Evolutionary conservation across 1,140 invertebrate species (phyloP).

Genomic region (Drosophila malerkotliana): DNA sequence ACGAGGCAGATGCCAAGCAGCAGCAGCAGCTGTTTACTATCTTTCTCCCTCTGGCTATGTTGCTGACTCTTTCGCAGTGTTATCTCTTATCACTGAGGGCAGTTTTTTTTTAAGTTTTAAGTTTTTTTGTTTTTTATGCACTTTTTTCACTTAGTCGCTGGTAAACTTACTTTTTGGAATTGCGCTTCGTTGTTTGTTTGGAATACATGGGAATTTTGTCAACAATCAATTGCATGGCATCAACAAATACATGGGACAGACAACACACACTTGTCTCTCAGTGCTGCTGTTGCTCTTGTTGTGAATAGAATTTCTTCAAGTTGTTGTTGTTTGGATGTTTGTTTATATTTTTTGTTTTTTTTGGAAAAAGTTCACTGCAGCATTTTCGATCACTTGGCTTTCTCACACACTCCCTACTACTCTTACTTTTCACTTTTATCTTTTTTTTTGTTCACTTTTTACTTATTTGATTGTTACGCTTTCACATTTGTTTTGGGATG

Average conservation of each 20-base stretch:
- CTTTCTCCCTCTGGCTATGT: conserved; percentile 6
- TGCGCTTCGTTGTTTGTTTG: conserved; percentile 84
- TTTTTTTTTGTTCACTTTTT: conserved; percentile 47
- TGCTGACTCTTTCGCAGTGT: conserved; percentile 50
- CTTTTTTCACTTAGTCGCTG: conserved; percentile 39
- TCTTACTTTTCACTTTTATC: conserved; percentile 49
- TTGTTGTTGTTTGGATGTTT: conserved; percentile 41
- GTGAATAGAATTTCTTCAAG: conserved; percentile 1
- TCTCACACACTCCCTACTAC: conserved; percentile 4
- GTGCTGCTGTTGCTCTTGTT: conserved; percentile 41
- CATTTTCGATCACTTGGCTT: conserved; percentile 40
- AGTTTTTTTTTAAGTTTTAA: conserved; percentile 2
- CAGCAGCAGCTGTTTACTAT: conserved; percentile 44
- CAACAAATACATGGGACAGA: conserved; percentile 75
- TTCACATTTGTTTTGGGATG: conserved; percentile 69
- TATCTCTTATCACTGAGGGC: conserved; percentile 27
- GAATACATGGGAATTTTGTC: conserved; percentile 84
- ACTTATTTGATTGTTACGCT: conserved; percentile 63
- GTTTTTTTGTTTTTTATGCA: conserved; percentile 13
- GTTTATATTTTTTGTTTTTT: background rate
- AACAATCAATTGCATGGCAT: conserved; percentile 84
- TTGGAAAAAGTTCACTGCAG: conserved; percentile 38
- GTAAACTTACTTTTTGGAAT: conserved; percentile 84
- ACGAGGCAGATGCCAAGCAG: conserved; percentile 28
- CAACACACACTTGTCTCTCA: conserved; percentile 60